Evolutionary conservation across 1,140 invertebrate species (phyloP).

Genomic region (Meteorus sp.): DNA sequence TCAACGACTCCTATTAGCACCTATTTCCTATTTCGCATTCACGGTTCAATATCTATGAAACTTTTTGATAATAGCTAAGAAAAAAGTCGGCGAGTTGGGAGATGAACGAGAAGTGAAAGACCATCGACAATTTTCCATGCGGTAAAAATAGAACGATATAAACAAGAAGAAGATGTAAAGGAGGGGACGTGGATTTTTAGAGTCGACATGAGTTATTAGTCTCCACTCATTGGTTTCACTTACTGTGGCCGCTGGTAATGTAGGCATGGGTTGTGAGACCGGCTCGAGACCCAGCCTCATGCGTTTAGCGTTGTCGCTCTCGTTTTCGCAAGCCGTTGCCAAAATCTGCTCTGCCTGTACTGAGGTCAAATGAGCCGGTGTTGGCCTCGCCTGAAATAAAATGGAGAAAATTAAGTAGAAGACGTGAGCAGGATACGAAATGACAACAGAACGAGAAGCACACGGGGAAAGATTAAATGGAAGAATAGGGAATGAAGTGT

Average conservation of each 20-base stretch:
- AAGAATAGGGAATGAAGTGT: too few species aligned
- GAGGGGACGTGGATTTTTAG: not conserved
- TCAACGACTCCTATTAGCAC: too few species aligned
- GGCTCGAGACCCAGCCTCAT: conserved; percentile 95
- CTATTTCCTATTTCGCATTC: too few species aligned
- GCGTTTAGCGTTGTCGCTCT: conserved; percentile 93
- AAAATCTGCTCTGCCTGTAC: conserved; percentile 95
- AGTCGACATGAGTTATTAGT: conserved; percentile 19
- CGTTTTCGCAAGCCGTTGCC: conserved; percentile 94
- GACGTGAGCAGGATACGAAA: conserved; percentile 1
- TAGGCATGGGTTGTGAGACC: conserved; percentile 82
- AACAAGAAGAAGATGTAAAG: not conserved
- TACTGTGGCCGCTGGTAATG: conserved; percentile 66
- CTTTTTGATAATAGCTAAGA: not conserved
- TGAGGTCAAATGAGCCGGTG: conserved; percentile 92
- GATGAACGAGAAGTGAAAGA: not conserved
- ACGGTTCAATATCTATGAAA: too few species aligned
- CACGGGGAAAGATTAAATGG: not conserved
- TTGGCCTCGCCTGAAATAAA: conserved; percentile 78
- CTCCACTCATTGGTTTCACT: conserved; percentile 35
- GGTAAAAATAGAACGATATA: conserved; percentile 27
- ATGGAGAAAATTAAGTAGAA: conserved; percentile 21
- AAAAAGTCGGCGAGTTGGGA: not conserved
- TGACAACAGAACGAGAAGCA: conserved; percentile 5
- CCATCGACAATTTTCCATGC: conserved; percentile 26